phyloP scores from a whole-genome alignment of 2,113 vertebrate genomes.

The Columba janthina region DNA sequence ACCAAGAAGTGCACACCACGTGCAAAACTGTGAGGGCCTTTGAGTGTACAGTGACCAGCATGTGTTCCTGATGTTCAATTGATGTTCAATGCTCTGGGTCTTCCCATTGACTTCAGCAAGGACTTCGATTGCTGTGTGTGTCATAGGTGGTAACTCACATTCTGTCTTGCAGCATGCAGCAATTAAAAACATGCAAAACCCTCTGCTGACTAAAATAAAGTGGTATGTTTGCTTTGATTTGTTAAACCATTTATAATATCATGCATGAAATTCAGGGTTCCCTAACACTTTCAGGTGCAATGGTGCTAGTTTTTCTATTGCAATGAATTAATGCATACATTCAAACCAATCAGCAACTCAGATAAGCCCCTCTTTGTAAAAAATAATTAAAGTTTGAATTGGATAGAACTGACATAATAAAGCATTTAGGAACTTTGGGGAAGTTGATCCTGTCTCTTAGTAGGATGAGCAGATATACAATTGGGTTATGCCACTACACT shows the following conservation, averaged over 20 bases:
- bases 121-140: background rate
- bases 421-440: background rate
- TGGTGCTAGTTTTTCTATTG: background rate
- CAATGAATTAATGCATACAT: background rate
- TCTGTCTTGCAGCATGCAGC: background rate
- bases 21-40: background rate
- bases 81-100: background rate
- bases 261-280: background rate
- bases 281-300: background rate
- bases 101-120: background rate
- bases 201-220: background rate
- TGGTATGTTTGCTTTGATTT: background rate
- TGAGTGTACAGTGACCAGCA: background rate
- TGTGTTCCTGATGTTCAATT: background rate
- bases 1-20: background rate
- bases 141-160: background rate
- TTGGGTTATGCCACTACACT: background rate
- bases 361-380: background rate
- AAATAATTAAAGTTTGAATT: background rate
- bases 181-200: background rate
- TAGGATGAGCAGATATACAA: background rate
- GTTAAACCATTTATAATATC: background rate
- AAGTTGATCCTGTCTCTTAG: background rate
- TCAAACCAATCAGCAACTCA: background rate
- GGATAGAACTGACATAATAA: background rate